Evolutionary conservation across 2,797 vertebrate species (phyloP).

Genomic region (Octomys mimax): DNA sequence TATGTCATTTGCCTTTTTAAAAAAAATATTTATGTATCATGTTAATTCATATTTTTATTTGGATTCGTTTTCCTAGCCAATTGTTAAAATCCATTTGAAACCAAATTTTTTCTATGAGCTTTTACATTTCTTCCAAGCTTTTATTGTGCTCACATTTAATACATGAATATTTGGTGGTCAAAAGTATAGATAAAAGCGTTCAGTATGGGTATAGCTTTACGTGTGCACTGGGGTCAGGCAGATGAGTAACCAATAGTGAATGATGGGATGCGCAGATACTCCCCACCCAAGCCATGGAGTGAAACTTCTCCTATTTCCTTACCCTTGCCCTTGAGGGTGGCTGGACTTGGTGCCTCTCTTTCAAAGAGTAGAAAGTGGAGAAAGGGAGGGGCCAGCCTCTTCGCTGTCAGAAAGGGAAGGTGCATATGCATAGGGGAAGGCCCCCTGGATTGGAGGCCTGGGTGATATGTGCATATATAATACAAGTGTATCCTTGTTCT

Average conservation of each 20-base stretch:
- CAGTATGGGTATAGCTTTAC: accelerated
- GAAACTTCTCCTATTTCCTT: neutral
- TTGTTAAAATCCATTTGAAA: neutral
- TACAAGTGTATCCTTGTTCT: neutral
- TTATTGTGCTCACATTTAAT: neutral
- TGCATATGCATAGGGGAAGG: accelerated
- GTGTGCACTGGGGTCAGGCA: neutral
- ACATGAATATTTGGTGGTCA: neutral
- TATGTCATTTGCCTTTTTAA: neutral
- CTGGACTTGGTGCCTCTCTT: neutral
- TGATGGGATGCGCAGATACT: neutral
- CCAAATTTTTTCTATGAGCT: neutral
- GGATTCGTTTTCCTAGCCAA: neutral
- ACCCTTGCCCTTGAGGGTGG: neutral
- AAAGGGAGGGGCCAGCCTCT: too few relatives aligned
- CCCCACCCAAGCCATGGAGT: too few relatives aligned
- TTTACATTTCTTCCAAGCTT: neutral
- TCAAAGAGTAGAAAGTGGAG: neutral
- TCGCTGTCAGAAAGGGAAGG: accelerated
- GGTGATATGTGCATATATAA: accelerated
- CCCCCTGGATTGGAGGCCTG: neutral
- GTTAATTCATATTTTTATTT: neutral
- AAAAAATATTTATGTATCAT: neutral
- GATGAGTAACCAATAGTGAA: neutral
- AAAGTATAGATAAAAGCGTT: neutral